phyloP scores from a whole-genome alignment of 2,113 vertebrate genomes.

The Pachyramphus minor region DNA sequence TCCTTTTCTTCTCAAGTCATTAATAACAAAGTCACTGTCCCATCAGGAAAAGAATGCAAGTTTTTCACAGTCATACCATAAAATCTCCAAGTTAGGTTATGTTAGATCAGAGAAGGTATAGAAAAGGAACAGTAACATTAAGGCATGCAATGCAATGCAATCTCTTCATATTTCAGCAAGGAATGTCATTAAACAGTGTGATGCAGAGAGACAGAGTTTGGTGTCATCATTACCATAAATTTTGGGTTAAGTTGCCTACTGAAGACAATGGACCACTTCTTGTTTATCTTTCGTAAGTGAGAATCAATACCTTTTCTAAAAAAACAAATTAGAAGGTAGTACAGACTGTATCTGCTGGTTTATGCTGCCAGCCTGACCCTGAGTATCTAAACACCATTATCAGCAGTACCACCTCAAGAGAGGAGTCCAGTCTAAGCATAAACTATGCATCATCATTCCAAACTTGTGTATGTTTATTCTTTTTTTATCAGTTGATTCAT shows the following conservation, averaged over 20 bases:
- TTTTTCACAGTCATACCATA: neutral
- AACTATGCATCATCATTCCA: neutral
- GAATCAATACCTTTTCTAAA: neutral
- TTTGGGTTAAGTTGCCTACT: neutral
- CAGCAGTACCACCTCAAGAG: neutral
- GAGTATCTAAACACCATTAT: neutral
- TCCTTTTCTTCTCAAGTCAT: neutral
- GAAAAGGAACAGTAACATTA: neutral
- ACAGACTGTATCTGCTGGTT: neutral
- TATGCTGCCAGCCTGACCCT: neutral
- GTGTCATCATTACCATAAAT: neutral
- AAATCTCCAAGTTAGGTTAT: neutral
- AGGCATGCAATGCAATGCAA: neutral
- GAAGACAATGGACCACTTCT: neutral
- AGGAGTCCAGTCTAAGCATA: neutral
- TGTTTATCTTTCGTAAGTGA: neutral
- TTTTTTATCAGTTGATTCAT: neutral
- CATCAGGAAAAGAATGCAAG: neutral
- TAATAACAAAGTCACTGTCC: neutral
- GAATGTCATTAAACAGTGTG: neutral
- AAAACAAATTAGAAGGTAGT: neutral
- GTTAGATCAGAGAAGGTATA: neutral
- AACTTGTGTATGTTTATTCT: neutral
- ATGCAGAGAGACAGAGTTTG: neutral
- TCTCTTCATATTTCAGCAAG: neutral